These are phyloP conservation scores for Nymphalis c-album DNA, from an alignment of 2,888 invertebrate genomes.

Conservation along the genomic window DNA sequence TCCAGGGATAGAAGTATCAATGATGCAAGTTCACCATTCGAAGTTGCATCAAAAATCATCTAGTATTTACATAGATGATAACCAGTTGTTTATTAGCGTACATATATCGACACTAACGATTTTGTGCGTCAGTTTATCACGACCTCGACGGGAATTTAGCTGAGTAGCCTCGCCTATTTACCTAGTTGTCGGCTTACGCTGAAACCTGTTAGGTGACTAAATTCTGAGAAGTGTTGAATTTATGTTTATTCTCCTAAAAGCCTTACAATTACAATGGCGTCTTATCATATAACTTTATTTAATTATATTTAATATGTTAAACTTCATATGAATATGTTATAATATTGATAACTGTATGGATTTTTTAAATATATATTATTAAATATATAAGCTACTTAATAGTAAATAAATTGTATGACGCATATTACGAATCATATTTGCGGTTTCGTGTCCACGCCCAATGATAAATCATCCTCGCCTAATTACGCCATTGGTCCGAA, in stretches of 20 bases:
- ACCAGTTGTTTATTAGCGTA: neutral
- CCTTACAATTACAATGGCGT: constrained; percentile 10
- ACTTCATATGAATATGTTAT: constrained; percentile 1
- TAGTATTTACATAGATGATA: neutral
- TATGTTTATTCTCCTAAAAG: constrained; percentile 21
- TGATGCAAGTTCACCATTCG: neutral
- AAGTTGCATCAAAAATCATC: neutral
- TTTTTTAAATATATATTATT: too few relatives aligned
- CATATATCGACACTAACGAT: constrained; percentile 11
- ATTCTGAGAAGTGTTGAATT: constrained; percentile 30
- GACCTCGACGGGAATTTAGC: constrained; percentile 38
- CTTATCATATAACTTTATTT: constrained; percentile 1
- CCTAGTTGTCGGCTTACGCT: constrained; percentile 31
- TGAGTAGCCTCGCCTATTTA: constrained; percentile 38
- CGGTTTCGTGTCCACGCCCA: constrained; percentile 34
- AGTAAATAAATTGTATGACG: constrained; percentile 20
- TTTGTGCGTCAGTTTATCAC: constrained; percentile 22
- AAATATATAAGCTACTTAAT: neutral
- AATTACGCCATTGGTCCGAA: constrained; percentile 31
- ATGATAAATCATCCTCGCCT: constrained; percentile 35
- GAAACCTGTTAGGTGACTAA: constrained; percentile 27
- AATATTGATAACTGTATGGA: neutral
- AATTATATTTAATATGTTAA: constrained; percentile 1
- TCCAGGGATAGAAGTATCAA: neutral
- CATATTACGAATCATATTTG: constrained; percentile 22